Percentiles rank a stretch among this genome's conserved stretches.
These are phyloP conservation scores for Pristiophorus japonicus DNA, from an alignment of 2,113 vertebrate genomes.

Conservation along the genomic window DNA sequence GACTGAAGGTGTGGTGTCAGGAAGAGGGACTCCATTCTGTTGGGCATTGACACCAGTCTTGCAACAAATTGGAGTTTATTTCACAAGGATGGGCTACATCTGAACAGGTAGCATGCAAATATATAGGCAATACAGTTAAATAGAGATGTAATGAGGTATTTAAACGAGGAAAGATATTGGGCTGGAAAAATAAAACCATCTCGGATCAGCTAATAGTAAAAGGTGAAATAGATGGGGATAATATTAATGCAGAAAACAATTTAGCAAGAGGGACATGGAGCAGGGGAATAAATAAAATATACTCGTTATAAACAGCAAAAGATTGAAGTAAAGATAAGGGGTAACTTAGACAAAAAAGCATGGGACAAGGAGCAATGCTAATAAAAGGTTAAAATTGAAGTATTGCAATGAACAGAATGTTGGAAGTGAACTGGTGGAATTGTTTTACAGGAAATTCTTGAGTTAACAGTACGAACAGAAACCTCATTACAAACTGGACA, in stretches of 20 bases:
- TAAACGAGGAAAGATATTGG: too few species aligned
- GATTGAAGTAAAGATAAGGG: neutral
- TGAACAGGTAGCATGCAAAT: neutral
- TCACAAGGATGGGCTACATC: neutral
- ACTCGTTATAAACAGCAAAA: neutral
- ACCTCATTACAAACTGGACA: too few species aligned
- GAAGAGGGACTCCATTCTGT: too few species aligned
- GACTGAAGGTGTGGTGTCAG: neutral
- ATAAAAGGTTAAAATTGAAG: neutral
- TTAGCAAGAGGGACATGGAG: neutral
- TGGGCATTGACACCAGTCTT: neutral
- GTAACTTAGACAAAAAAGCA: neutral
- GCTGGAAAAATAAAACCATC: neutral
- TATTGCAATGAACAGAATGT: too few species aligned
- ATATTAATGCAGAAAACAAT: neutral
- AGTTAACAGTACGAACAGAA: too few species aligned
- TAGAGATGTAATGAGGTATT: neutral
- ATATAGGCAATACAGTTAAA: neutral
- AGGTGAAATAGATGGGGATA: neutral
- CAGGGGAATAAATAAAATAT: neutral
- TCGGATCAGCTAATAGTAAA: neutral
- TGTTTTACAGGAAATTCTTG: too few species aligned
- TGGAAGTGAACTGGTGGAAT: too few species aligned
- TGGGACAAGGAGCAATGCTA: neutral
- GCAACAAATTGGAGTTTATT: neutral